A percentile compares a stretch with the other conserved stretches of the same genome.
phyloP scores from a whole-genome alignment of 2,113 vertebrate genomes.

The Takifugu flavidus region DNA sequence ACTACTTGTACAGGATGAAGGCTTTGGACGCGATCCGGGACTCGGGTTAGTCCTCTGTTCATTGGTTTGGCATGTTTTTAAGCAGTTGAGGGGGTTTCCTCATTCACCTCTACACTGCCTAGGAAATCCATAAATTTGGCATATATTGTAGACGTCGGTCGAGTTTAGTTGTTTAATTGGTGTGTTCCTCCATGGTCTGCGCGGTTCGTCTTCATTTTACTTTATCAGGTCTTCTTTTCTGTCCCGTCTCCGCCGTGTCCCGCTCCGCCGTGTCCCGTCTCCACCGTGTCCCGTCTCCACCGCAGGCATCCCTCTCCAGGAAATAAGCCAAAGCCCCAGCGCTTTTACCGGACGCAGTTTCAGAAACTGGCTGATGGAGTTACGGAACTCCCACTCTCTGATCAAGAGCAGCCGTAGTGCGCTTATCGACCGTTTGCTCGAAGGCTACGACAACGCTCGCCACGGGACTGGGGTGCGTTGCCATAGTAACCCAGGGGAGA shows the following conservation, averaged over 20 bases:
- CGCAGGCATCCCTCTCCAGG: constrained; percentile 82
- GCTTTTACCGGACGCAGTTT: constrained; percentile 88
- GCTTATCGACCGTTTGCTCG: constrained; percentile 84
- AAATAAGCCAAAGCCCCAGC: constrained; percentile 77
- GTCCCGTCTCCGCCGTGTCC: constrained; percentile 11
- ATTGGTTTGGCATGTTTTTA: not conserved
- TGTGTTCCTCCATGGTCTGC: not conserved
- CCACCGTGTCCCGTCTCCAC: constrained; percentile 2
- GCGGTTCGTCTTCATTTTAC: not conserved
- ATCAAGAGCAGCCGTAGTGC: constrained; percentile 84
- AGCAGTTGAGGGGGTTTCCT: not conserved
- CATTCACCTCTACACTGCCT: not conserved
- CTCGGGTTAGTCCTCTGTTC: constrained; percentile 73
- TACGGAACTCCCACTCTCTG: constrained; percentile 83
- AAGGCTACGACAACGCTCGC: constrained; percentile 89
- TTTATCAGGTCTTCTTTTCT: not conserved
- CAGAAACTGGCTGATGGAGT: constrained; percentile 85
- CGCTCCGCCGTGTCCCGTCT: too few species aligned
- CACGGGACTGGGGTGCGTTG: constrained; percentile 86
- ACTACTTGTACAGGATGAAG: constrained; percentile 96
- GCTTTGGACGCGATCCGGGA: constrained; percentile 89
- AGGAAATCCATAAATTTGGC: not conserved
- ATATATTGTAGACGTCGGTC: not conserved
- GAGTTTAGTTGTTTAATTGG: too few species aligned
- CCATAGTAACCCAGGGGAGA: not conserved